These are phyloP conservation scores for Ctenosaura bakeri DNA, from an alignment of 2,797 vertebrate species.

Conservation along the genomic window DNA sequence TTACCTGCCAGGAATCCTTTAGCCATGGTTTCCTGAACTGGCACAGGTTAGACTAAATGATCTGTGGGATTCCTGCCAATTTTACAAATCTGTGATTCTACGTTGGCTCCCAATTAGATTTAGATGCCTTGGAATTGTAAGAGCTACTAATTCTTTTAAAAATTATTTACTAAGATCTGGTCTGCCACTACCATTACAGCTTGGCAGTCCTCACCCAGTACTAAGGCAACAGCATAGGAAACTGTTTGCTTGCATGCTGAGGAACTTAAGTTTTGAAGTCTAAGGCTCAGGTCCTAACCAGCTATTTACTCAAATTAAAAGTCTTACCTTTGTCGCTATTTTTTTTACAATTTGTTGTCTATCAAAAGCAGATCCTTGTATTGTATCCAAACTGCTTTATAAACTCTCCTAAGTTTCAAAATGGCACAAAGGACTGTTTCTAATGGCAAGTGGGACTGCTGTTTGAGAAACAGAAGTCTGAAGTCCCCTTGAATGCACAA, in stretches of 20 bases:
- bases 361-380: background rate
- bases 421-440: background rate
- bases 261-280: slow-evolving; percentile 1
- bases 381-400: background rate
- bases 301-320: background rate
- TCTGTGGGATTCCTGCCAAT: no score
- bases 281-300: background rate
- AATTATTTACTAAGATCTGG: no score
- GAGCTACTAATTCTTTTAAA: background rate
- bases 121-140: no score
- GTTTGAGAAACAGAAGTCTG: background rate
- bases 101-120: no score
- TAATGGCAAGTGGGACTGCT: background rate
- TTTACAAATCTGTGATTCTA: no score
- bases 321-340: background rate
- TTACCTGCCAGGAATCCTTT: no score
- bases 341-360: background rate
- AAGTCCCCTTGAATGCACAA: background rate
- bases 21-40: no score
- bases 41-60: no score
- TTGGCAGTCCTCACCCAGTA: background rate
- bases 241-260: background rate
- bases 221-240: background rate
- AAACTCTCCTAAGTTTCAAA: background rate
- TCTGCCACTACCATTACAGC: background rate